Base-by-base conservation (phyloP, 30 jellyfish, hydroid and myxozoan species). In the Hydra vulgaris region DNA sequence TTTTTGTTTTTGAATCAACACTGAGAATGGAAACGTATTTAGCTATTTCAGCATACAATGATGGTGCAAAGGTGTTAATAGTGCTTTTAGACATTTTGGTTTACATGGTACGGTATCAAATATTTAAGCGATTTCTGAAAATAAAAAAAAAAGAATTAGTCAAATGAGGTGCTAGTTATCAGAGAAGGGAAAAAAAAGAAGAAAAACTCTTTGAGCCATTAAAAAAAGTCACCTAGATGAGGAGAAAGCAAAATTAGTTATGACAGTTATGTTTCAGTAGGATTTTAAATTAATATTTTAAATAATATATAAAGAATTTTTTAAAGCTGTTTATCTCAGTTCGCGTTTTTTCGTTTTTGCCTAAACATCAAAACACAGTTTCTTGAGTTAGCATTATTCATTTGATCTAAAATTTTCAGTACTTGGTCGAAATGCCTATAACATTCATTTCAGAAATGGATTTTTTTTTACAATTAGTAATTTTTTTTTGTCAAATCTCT, bases 351-450 rank as follows among this genome's bases (percentile, higher is more conserved):
- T 23, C 76, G 76, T 23, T 69, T 69, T 69, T 15, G 8, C 5
- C 15, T 8, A 69, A 23, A 69, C 27, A 1, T 73, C 72, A 73
- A 73, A 20, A 20, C 81, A 19, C 61, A 20, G 27, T 73, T 73
- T 73, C 81, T 4, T 15, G 19, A 73, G 81, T 19, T 73, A 23
- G 54, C 19, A 21, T 5, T 1, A 12, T 73, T 73, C 61, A 25
- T n/a, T 73, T 73, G 81, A 73, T 26, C 54, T 73, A 73, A 73
- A 73, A 25, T 7, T 73, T 73, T 68, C 75, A 68, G 75, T 20
- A 3, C 16, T 68, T 68, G 75, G 8, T 68, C 75, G 16, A 68
- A 68, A 68, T 68, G 8, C 4, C 25, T 68, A 68, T 68, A 3
- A 20, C 7, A n/a, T 68, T 68, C 75, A 68, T 68, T 68, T 68